Evolutionary conservation across 2,888 invertebrate species (phyloP).

Genomic region (Peribatodes rhomboidaria): DNA sequence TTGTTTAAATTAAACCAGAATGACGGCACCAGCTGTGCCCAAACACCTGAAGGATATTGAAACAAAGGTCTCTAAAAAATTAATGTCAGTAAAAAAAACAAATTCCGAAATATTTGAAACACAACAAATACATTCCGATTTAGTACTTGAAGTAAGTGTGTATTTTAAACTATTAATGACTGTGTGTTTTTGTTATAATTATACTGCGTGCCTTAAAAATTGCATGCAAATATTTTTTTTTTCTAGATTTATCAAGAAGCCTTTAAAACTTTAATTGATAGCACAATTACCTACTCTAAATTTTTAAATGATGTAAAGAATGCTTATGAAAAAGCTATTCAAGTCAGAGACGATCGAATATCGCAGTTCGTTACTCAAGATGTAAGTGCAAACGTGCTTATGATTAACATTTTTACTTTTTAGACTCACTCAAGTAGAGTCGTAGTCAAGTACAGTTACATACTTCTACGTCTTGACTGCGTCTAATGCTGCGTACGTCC

Average conservation of each 20-base stretch:
- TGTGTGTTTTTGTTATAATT: no score
- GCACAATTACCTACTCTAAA: constrained; percentile 69
- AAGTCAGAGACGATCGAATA: constrained; percentile 73
- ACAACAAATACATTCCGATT: constrained; percentile 68
- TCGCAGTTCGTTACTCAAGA: constrained; percentile 73
- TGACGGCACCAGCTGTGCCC: constrained; percentile 55
- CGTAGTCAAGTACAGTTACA: no score
- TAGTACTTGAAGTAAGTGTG: constrained; percentile 65
- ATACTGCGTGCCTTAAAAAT: no score
- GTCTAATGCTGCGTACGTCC: no score
- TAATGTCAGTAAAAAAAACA: constrained; percentile 61
- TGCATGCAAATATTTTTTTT: no score
- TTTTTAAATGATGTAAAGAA: constrained; percentile 70
- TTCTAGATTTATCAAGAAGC: constrained; percentile 76
- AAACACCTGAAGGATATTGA: constrained; percentile 72
- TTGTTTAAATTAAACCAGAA: background rate
- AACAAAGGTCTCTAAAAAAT: constrained; percentile 55
- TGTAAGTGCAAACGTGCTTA: constrained; percentile 64
- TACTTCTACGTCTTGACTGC: no score
- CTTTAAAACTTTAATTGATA: constrained; percentile 66
- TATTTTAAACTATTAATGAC: no score
- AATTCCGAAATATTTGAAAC: constrained; percentile 65
- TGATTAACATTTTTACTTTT: no score
- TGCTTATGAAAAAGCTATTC: constrained; percentile 74
- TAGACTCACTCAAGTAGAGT: no score